Percentiles rank a stretch among this genome's conserved stretches.
Conservation (phyloP, 2,797 vertebrate species). For the Sitta carolinensis region DNA sequence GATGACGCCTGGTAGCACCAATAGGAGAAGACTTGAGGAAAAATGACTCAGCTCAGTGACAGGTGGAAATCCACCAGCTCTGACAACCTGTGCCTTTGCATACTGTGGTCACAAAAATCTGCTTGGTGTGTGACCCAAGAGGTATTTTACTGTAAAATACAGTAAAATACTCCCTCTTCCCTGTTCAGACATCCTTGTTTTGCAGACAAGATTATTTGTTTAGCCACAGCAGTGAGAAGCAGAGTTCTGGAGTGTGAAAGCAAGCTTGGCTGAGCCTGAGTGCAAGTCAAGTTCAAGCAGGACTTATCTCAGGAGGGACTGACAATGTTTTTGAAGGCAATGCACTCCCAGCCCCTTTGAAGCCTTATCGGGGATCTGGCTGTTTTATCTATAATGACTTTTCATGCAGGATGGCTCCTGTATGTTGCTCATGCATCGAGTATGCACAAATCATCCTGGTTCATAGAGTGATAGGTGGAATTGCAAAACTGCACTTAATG, state of each 20-base stretch:
- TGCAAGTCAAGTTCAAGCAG: neutral
- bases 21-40: neutral
- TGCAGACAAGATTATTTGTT: neutral
- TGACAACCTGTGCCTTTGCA: neutral
- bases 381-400: constrained; percentile 55
- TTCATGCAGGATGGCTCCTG: neutral
- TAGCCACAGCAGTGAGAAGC: neutral
- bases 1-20: neutral
- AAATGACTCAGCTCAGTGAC: constrained; percentile 4
- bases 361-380: neutral
- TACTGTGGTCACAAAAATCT: fast-evolving
- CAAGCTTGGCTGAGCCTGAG: neutral
- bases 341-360: neutral
- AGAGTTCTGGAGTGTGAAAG: neutral
- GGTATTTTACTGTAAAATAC: neutral
- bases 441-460: neutral
- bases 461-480: neutral
- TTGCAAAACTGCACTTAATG: constrained; percentile 16
- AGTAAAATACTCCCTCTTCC: neutral
- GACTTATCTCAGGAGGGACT: neutral
- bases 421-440: neutral
- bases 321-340: constrained; percentile 23
- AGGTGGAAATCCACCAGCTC: neutral
- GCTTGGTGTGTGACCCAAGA: neutral
- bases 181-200: neutral